phyloP scores from a whole-genome alignment of 2,113 vertebrate species.

The Zosterops borbonicus region DNA sequence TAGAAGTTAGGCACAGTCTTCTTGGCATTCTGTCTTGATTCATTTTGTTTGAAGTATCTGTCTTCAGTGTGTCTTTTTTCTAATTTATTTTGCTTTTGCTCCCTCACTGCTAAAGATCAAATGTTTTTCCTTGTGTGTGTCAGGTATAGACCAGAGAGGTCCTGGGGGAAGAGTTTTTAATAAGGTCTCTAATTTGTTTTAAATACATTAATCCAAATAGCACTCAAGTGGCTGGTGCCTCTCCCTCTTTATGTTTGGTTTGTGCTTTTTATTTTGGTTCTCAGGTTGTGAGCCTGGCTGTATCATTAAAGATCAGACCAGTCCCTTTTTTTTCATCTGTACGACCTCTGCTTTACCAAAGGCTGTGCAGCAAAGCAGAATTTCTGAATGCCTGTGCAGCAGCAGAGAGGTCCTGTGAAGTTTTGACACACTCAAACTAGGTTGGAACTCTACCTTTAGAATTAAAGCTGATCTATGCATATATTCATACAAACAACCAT shows the following conservation, averaged over 20 bases:
- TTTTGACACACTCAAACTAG: rapidly evolving
- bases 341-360: neutral
- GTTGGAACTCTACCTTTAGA: neutral
- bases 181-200: neutral
- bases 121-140: neutral
- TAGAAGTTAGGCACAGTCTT: neutral
- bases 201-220: neutral
- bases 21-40: neutral
- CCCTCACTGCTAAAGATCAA: conserved; percentile 6
- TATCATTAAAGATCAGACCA: neutral
- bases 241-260: neutral
- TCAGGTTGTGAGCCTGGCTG: neutral
- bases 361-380: neutral
- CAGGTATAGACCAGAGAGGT: neutral
- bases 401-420: neutral
- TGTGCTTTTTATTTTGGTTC: neutral
- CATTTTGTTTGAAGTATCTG: neutral
- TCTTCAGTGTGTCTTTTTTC: neutral
- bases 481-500: neutral
- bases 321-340: neutral
- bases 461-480: neutral
- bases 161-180: neutral
- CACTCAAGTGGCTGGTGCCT: neutral
- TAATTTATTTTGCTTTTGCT: neutral
- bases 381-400: neutral